Evolutionary conservation across 2,797 vertebrate species (phyloP).

Genomic region (Sebastes nivosus): DNA sequence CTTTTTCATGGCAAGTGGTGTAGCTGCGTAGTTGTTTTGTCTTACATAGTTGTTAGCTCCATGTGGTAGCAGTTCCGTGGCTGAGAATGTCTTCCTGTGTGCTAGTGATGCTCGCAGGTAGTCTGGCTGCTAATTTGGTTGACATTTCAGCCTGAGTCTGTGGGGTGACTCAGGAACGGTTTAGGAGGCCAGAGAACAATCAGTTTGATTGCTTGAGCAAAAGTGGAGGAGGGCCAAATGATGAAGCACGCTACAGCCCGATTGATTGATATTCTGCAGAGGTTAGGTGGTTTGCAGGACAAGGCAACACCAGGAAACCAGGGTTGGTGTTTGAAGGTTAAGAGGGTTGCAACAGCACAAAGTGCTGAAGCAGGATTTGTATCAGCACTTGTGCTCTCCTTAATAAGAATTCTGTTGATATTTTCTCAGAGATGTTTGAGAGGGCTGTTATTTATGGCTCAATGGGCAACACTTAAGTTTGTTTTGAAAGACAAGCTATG

Average conservation of each 20-base stretch:
- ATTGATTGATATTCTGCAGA: conserved; percentile 61
- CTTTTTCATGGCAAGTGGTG: conserved; percentile 28
- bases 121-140: conserved; percentile 59
- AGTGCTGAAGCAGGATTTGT: background rate
- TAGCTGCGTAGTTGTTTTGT: conserved; percentile 6
- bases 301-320: background rate
- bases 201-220: conserved; percentile 53
- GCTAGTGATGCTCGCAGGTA: conserved; percentile 30
- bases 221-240: conserved; percentile 43
- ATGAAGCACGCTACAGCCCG: background rate
- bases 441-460: background rate
- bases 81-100: conserved; percentile 17
- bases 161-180: conserved; percentile 30
- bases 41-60: conserved; percentile 17
- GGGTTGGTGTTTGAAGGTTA: conserved; percentile 2
- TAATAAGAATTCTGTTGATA: background rate
- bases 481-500: background rate
- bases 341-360: background rate
- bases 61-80: background rate
- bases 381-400: background rate
- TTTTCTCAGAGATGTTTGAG: background rate
- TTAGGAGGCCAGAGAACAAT: conserved; percentile 49
- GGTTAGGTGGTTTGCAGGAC: conserved; percentile 21
- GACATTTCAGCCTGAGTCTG: conserved; percentile 61
- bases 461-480: background rate